These are phyloP conservation scores for Meloe dianella DNA, from an alignment of 2,888 invertebrate genomes.

Conservation along the genomic window DNA sequence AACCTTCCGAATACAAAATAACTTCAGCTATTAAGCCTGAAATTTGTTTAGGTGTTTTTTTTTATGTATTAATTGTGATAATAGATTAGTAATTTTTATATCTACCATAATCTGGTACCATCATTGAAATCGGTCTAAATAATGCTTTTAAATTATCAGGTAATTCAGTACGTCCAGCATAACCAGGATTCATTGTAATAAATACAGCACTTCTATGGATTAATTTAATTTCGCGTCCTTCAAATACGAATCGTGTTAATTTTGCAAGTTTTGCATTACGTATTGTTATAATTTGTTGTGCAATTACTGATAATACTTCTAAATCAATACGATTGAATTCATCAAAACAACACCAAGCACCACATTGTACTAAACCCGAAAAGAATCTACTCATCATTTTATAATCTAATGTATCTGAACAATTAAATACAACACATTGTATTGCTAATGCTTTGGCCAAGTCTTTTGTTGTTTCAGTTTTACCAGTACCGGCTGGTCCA, in stretches of 20 bases:
- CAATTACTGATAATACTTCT: constrained; percentile 88
- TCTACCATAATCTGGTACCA: constrained; percentile 89
- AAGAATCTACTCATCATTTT: constrained; percentile 93
- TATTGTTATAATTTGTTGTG: constrained; percentile 88
- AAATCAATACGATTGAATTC: constrained; percentile 92
- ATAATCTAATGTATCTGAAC: constrained; percentile 78
- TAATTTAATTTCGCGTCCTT: constrained; percentile 85
- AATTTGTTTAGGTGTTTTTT: constrained; percentile 33
- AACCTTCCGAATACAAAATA: constrained; percentile 91
- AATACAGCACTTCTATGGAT: constrained; percentile 76
- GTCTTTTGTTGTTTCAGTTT: constrained; percentile 91
- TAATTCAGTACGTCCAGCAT: constrained; percentile 86
- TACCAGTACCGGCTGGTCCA: constrained; percentile 87
- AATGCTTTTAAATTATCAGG: constrained; percentile 88
- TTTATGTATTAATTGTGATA: too few relatives aligned
- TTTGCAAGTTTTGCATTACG: constrained; percentile 81
- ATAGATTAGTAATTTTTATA: too few relatives aligned
- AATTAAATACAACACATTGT: constrained; percentile 91
- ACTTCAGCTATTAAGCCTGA: constrained; percentile 86
- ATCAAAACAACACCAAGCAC: constrained; percentile 93
- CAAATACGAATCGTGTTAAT: constrained; percentile 73
- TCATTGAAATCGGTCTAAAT: constrained; percentile 88
- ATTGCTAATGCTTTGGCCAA: constrained; percentile 86
- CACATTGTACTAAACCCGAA: constrained; percentile 86
- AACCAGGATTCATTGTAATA: constrained; percentile 93